Evolutionary conservation across 2,113 vertebrate genomes (phyloP), one percentile per base, ranked within the genome.

Genomic region (Brachypteracias leptosomus): DNA sequence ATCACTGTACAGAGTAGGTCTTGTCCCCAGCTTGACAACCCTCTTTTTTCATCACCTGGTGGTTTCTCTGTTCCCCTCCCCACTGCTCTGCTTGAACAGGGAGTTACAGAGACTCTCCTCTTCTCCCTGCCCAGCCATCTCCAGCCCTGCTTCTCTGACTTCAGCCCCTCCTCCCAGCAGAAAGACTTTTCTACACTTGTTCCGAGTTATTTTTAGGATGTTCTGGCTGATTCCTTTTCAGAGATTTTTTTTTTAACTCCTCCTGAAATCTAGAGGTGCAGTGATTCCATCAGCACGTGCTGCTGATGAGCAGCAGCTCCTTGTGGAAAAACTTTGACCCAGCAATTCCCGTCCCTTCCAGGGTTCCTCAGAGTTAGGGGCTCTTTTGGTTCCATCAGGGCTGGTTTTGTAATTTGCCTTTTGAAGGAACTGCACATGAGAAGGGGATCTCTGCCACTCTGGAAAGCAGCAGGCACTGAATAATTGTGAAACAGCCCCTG

Each of bases 1-100:
- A 77, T 70, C 90, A 2, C 3, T 5, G 29, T 6, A 93, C 84
- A 94, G 92, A 87, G 75, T 13, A 59, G 51, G 90, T 74, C 84
- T 96, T 96, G 88, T 93, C 84, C 90, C 71, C 42, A 54, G 25
- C 29, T 81, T 85, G 75, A 93, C 87, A 96, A 15, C 75, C 38
- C n/a, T 65, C 63, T 76, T 91, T 77, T 80, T 85, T 85, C 90
- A 46, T 8, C 10, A 33, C 38, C 47, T 1, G 4, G 13, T 94
- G 67, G 63, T 42, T 92, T 68, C 59, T 61, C 58, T 38, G 2
- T 19, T 83, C 67, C 80, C 68, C 81, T 94, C 67, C 68, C 82
- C 81, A 52, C 22, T 0, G 4, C 76, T 40, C 35, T 68, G 61
- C 76, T 84, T 44, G 4, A 54, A 61, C 65, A 78, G 5, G 0